These are phyloP conservation scores for Yponomeuta sedellus DNA, from an alignment of 2,888 invertebrate species.

Conservation along the genomic window DNA sequence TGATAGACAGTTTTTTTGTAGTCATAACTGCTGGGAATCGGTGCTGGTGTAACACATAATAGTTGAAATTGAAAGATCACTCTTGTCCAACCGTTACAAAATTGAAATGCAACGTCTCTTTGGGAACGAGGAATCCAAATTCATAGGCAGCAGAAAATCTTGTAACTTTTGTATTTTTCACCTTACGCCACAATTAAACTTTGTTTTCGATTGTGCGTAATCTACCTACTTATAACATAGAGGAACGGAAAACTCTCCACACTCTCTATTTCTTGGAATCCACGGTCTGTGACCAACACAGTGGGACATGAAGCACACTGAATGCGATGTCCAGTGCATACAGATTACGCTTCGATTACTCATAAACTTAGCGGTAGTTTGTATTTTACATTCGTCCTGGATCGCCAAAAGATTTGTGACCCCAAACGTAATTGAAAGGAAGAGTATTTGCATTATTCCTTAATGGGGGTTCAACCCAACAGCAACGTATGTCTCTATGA, in stretches of 20 bases:
- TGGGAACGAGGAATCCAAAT: too few relatives aligned
- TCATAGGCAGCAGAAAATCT: too few relatives aligned
- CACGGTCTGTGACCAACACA: constrained; percentile 20
- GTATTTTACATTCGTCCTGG: neutral
- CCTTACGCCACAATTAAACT: constrained; percentile 26
- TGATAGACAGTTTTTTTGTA: too few relatives aligned
- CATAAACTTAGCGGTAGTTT: neutral
- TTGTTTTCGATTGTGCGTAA: constrained; percentile 34
- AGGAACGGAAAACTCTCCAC: constrained; percentile 64
- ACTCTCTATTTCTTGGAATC: constrained; percentile 30
- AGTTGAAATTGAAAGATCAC: too few relatives aligned
- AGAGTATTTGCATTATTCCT: too few relatives aligned
- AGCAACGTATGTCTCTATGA: too few relatives aligned
- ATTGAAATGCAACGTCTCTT: too few relatives aligned
- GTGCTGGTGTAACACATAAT: too few relatives aligned
- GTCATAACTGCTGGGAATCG: too few relatives aligned
- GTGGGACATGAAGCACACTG: neutral
- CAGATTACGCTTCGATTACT: constrained; percentile 9
- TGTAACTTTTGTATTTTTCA: neutral
- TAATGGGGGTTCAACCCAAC: too few relatives aligned
- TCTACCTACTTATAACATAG: constrained; percentile 20
- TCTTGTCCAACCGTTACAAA: too few relatives aligned
- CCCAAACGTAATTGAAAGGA: too few relatives aligned
- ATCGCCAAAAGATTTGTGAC: neutral
- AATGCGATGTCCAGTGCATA: constrained; percentile 12